Percentiles rank a stretch among this genome's conserved stretches.
These are phyloP conservation scores for Paelopatides confundens DNA, from an alignment of 53 echinoderm and acorn worm genomes.

Conservation along the genomic window DNA sequence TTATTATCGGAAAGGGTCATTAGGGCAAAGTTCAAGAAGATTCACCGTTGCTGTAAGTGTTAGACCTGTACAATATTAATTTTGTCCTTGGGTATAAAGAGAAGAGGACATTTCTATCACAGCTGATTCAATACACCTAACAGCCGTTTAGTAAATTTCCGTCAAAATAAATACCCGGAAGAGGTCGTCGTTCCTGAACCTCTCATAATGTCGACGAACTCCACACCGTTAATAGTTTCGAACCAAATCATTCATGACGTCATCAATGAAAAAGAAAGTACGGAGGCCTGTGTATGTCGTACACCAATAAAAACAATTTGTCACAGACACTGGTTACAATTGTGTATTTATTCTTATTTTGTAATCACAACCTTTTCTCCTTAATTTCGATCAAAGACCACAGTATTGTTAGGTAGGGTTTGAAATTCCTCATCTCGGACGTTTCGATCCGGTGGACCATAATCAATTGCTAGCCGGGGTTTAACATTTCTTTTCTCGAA, in stretches of 20 bases:
- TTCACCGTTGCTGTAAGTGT: neutral
- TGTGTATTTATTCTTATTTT: too few relatives aligned
- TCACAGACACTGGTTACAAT: too few relatives aligned
- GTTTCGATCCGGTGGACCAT: too few relatives aligned
- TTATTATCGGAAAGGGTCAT: conserved; percentile 13
- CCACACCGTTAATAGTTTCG: neutral
- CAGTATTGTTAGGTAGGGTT: too few relatives aligned
- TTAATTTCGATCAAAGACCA: too few relatives aligned
- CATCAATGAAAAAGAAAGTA: neutral
- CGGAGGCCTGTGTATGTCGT: too few relatives aligned
- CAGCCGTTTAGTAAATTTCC: neutral
- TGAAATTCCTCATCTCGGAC: too few relatives aligned
- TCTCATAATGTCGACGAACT: neutral
- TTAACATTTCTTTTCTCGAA: too few relatives aligned
- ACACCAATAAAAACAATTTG: too few relatives aligned
- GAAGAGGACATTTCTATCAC: conserved; percentile 26
- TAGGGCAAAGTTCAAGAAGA: conserved; percentile 1
- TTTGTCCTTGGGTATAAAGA: conserved; percentile 5
- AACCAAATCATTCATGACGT: neutral
- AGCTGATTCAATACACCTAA: neutral
- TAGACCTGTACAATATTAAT: neutral
- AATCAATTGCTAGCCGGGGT: too few relatives aligned
- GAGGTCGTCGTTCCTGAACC: neutral
- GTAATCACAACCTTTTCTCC: too few relatives aligned
- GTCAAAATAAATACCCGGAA: neutral